Conservation (phyloP, 35 echinoderm and acorn worm species). For the Hemicentrotus pulcherrimus region DNA sequence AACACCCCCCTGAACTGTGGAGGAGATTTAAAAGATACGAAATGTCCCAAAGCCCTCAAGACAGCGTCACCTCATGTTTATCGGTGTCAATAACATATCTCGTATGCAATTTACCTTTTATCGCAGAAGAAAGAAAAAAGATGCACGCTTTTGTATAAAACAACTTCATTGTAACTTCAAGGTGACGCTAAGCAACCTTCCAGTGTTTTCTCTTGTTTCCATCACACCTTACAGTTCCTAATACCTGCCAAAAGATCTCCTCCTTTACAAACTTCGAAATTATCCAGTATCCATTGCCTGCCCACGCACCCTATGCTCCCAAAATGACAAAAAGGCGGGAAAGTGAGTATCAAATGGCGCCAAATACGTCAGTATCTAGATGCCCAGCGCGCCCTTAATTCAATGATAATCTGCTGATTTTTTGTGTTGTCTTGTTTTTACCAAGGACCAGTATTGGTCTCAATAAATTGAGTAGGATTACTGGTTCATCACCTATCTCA, state of each 20-base stretch:
- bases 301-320: background rate
- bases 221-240: background rate
- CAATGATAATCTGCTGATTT: background rate
- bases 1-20: no score
- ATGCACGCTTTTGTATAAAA: background rate
- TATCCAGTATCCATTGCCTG: background rate
- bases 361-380: background rate
- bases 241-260: background rate
- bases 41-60: no score
- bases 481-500: background rate
- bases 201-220: background rate
- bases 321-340: slow-evolving; percentile 1
- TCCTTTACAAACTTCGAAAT: background rate
- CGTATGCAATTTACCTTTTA: background rate
- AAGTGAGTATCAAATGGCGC: background rate
- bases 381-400: background rate
- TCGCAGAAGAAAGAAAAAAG: background rate
- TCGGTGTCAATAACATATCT: no score
- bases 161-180: background rate
- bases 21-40: no score
- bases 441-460: background rate
- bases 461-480: background rate
- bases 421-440: background rate
- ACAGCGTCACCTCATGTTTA: no score
- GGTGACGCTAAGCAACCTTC: background rate